Percentiles rank a stretch among this genome's conserved stretches.
These are phyloP conservation scores for Ernsta delagoae DNA, from an alignment of 2,888 invertebrate genomes.

Conservation along the genomic window DNA sequence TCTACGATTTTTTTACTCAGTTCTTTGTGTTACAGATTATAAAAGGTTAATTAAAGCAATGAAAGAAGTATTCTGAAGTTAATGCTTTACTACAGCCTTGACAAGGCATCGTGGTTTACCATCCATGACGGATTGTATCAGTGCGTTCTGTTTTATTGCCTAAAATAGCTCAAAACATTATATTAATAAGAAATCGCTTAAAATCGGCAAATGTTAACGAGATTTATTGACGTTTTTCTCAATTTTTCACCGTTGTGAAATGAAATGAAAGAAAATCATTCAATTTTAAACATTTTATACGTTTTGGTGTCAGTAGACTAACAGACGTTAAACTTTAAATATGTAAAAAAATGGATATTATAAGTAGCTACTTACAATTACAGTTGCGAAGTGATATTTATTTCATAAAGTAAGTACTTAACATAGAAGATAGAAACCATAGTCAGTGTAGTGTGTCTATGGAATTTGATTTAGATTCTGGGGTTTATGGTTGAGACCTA, in stretches of 20 bases:
- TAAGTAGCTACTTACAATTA: too few species aligned
- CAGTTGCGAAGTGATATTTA: too few species aligned
- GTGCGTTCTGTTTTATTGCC: constrained; percentile 31
- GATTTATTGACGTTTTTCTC: background rate
- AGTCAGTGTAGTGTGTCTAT: too few species aligned
- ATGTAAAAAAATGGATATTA: too few species aligned
- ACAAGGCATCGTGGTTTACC: constrained; percentile 41
- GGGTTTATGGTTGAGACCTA: too few species aligned
- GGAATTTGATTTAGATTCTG: too few species aligned
- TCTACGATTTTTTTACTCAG: background rate
- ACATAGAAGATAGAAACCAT: too few species aligned
- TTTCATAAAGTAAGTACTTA: too few species aligned
- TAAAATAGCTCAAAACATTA: constrained; percentile 25
- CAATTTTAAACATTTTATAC: background rate
- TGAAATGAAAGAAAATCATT: background rate
- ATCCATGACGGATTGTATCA: constrained; percentile 50
- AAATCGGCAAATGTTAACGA: background rate
- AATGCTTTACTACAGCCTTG: constrained; percentile 40
- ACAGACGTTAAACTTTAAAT: background rate
- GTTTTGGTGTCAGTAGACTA: too few species aligned
- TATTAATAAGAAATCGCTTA: background rate
- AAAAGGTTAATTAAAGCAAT: constrained; percentile 1
- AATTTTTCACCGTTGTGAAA: background rate
- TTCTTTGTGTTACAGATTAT: constrained; percentile 14
- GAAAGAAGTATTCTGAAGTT: constrained; percentile 16